phyloP scores from a whole-genome alignment of 2,888 invertebrate genomes.

The Cerastis rubricosa region DNA sequence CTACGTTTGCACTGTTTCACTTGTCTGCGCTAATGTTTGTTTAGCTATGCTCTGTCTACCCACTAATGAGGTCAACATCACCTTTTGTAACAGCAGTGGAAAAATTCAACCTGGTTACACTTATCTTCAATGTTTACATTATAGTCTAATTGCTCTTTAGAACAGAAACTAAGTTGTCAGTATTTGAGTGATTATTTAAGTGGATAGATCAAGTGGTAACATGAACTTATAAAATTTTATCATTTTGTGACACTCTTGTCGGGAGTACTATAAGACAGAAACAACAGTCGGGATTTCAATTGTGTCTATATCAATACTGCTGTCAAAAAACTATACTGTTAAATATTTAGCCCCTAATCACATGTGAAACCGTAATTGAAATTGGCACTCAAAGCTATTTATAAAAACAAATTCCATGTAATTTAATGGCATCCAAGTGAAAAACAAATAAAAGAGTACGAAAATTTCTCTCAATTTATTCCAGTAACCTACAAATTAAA shows the following conservation, averaged over 20 bases:
- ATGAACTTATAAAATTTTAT: not conserved
- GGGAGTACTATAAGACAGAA: not conserved
- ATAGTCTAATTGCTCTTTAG: constrained; percentile 33
- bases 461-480: constrained; percentile 8
- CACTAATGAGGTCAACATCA: constrained; percentile 78
- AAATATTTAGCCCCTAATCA: not conserved
- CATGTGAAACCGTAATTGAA: not conserved
- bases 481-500: constrained; percentile 14
- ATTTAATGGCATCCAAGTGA: not conserved
- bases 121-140: constrained; percentile 38
- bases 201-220: constrained; percentile 2
- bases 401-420: not conserved
- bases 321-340: not conserved
- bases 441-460: not conserved
- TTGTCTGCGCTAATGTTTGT: constrained; percentile 86
- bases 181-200: constrained; percentile 6
- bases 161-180: not conserved
- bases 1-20: constrained; percentile 81
- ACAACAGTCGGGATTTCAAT: not conserved
- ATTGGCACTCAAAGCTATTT: not conserved
- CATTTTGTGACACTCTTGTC: not conserved
- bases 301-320: not conserved
- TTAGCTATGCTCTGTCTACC: constrained; percentile 76
- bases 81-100: constrained; percentile 68
- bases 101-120: constrained; percentile 56